phyloP scores from a whole-genome alignment of 1,140 invertebrate genomes.

The Gonatopus flavifemur region DNA sequence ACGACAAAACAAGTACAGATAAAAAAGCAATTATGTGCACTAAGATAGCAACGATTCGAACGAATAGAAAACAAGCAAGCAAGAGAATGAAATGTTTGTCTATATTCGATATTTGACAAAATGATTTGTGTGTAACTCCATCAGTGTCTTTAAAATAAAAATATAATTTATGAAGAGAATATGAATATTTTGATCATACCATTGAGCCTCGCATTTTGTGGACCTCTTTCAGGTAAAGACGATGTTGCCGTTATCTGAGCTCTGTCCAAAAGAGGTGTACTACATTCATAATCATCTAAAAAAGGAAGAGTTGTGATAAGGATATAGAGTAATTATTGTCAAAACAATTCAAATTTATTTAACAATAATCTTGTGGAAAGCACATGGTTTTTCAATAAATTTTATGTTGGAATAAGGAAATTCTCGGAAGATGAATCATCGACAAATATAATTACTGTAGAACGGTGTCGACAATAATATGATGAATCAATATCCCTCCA shows the following conservation, averaged over 20 bases:
- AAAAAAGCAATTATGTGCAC: too few species aligned
- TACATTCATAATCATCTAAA: slow-evolving; percentile 74
- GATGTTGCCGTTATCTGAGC: slow-evolving; percentile 77
- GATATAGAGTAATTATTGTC: slow-evolving; percentile 6
- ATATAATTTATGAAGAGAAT: neutral
- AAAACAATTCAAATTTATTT: slow-evolving; percentile 1
- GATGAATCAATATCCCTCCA: neutral
- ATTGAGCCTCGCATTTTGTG: slow-evolving; percentile 78
- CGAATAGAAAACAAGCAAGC: too few species aligned
- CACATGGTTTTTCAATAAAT: neutral
- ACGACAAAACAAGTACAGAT: too few species aligned
- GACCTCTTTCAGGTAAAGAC: slow-evolving; percentile 73
- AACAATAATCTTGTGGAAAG: slow-evolving; percentile 1
- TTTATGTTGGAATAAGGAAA: neutral
- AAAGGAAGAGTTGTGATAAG: too few species aligned
- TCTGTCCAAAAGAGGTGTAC: slow-evolving; percentile 72
- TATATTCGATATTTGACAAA: neutral
- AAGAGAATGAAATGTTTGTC: too few species aligned
- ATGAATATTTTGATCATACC: slow-evolving; percentile 65
- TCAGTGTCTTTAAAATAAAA: neutral
- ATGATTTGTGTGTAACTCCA: neutral
- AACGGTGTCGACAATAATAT: neutral
- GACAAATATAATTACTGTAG: neutral
- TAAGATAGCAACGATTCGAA: too few species aligned
- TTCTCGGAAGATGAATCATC: neutral